phyloP scores from a whole-genome alignment of 2,797 vertebrate genomes.

The Vireo griseus region DNA sequence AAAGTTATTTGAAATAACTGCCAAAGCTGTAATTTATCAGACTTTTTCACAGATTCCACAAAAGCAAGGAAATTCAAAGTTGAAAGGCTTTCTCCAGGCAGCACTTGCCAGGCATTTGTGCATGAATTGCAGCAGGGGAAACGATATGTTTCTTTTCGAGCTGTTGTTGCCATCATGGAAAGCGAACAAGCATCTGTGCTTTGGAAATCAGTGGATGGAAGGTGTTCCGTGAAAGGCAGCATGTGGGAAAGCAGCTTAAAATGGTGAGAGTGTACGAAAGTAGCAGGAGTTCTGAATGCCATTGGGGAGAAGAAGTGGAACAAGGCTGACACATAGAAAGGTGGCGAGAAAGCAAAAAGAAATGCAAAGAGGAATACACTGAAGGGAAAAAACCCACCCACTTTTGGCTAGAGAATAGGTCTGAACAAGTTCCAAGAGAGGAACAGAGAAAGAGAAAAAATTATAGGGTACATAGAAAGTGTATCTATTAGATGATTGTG shows the following conservation, averaged over 20 bases:
- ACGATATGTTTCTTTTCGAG: conserved; percentile 56
- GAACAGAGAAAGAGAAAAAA: conserved; percentile 12
- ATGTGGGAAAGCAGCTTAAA: conserved; percentile 62
- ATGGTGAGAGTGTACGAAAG: conserved; percentile 38
- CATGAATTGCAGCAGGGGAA: conserved; percentile 52
- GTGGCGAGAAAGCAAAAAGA: conserved; percentile 48
- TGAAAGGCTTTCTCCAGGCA: conserved; percentile 55
- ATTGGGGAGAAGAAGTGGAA: conserved; percentile 38
- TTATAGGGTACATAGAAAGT: conserved; percentile 7
- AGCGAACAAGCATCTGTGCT: conserved; percentile 59
- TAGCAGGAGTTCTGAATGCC: conserved; percentile 62
- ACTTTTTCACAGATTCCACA: conserved; percentile 47
- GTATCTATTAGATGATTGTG: not conserved
- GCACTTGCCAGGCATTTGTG: conserved; percentile 55
- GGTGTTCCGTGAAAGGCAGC: conserved; percentile 53
- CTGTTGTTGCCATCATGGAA: conserved; percentile 61
- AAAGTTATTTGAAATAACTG: conserved; percentile 53
- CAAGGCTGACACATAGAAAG: conserved; percentile 61
- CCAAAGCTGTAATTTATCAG: conserved; percentile 48
- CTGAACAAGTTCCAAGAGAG: conserved; percentile 42
- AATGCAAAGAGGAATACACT: conserved; percentile 24
- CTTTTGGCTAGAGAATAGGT: conserved; percentile 17
- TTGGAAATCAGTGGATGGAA: conserved; percentile 45
- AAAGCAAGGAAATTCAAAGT: conserved; percentile 53
- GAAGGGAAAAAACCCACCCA: not conserved